These are phyloP conservation scores for Diglossa cyanea DNA, from an alignment of 2,797 vertebrate species.

Conservation along the genomic window DNA sequence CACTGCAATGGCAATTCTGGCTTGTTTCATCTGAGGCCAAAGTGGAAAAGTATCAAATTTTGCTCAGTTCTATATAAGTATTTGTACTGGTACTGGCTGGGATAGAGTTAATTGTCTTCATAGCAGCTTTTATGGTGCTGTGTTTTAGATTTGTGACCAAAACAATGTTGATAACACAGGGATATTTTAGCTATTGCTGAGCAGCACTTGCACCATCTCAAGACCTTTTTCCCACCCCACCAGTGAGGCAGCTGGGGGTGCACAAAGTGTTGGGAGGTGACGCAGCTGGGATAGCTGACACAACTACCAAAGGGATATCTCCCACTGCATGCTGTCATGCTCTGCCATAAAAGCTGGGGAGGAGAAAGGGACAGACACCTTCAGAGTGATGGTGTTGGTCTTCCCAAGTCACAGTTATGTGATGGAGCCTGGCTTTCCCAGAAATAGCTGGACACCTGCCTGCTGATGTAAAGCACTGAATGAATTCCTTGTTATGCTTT, in stretches of 20 bases:
- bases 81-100: not conserved
- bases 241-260: accelerated
- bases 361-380: not conserved
- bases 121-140: not conserved
- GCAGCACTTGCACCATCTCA: not conserved
- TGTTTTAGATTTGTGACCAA: not conserved
- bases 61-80: not conserved
- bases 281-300: accelerated
- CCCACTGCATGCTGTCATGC: accelerated
- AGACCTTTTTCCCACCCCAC: not conserved
- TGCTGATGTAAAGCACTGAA: not conserved
- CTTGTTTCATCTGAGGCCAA: not conserved
- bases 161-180: not conserved
- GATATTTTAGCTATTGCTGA: not conserved
- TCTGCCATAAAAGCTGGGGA: not conserved
- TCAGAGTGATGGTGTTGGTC: accelerated
- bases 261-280: not conserved
- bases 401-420: accelerated
- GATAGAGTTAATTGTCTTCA: not conserved
- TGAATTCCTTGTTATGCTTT: not conserved
- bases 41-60: not conserved
- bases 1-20: not conserved
- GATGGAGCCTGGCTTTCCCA: not conserved
- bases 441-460: not conserved
- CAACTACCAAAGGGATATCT: not conserved